Evolutionary conservation across 2,797 vertebrate species (phyloP).

Genomic region (Eutrigla gurnardus): DNA sequence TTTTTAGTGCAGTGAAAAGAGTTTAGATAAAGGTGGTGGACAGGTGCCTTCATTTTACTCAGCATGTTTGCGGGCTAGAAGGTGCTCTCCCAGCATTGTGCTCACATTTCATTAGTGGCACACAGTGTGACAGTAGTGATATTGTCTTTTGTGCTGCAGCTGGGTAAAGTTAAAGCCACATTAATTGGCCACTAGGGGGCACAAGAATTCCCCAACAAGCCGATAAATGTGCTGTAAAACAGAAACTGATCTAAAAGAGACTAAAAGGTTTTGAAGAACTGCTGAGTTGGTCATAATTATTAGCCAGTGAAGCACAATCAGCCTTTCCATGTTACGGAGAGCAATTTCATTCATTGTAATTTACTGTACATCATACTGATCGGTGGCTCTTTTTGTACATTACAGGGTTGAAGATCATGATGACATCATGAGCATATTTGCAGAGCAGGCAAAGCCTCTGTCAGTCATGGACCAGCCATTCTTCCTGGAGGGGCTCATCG

Average conservation of each 20-base stretch:
- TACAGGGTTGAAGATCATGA: constrained; percentile 91
- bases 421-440: constrained; percentile 85
- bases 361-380: not conserved
- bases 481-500: constrained; percentile 86
- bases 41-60: not conserved
- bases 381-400: not conserved
- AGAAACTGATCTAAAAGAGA: not conserved
- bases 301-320: not conserved
- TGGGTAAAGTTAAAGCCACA: constrained; percentile 7
- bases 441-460: constrained; percentile 72
- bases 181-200: constrained; percentile 24
- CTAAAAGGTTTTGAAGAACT: not conserved
- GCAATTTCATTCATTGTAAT: not conserved
- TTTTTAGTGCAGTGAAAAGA: not conserved
- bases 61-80: not conserved
- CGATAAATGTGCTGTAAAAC: not conserved
- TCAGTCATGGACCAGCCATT: constrained; percentile 75
- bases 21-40: not conserved
- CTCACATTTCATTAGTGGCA: no score
- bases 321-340: not conserved
- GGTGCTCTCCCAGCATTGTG: not conserved
- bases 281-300: not conserved
- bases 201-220: not conserved
- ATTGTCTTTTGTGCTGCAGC: no score
- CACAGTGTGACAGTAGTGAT: no score